These are phyloP conservation scores for Etheostoma nigrum DNA, from an alignment of 2,797 vertebrate genomes.

Conservation along the genomic window DNA sequence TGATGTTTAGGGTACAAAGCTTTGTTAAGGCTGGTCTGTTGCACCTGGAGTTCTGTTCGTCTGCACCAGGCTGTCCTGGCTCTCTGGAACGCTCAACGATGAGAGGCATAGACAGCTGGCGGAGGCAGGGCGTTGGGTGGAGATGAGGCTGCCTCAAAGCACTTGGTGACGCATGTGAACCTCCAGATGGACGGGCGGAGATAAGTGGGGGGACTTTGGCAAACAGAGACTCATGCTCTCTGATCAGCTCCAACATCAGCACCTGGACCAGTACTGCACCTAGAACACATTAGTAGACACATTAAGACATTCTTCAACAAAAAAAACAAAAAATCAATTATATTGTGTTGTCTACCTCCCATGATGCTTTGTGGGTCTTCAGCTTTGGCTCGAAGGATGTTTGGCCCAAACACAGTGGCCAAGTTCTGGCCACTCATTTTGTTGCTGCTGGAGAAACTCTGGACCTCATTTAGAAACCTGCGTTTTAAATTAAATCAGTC, in stretches of 20 bases:
- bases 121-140: slow-evolving; percentile 69
- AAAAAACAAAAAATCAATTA: not conserved
- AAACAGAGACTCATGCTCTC: slow-evolving; percentile 73
- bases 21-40: not conserved
- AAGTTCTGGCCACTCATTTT: slow-evolving; percentile 87
- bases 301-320: not conserved
- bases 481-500: not conserved
- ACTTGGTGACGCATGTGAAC: slow-evolving; percentile 19
- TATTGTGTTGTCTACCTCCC: slow-evolving; percentile 72
- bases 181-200: slow-evolving; percentile 14
- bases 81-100: slow-evolving; percentile 63
- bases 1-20: not conserved
- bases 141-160: slow-evolving; percentile 63
- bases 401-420: slow-evolving; percentile 88
- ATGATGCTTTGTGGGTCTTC: slow-evolving; percentile 86
- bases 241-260: slow-evolving; percentile 80
- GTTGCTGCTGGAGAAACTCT: slow-evolving; percentile 83
- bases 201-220: slow-evolving; percentile 48
- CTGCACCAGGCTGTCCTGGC: slow-evolving; percentile 25
- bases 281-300: slow-evolving; percentile 11
- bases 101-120: slow-evolving; percentile 81
- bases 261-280: slow-evolving; percentile 75
- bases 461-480: slow-evolving; percentile 87
- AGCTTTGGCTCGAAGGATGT: slow-evolving; percentile 86
- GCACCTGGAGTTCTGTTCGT: slow-evolving; percentile 55